Evolutionary conservation across 2,888 invertebrate species (phyloP).

Genomic region (Drosophila pullipes): DNA sequence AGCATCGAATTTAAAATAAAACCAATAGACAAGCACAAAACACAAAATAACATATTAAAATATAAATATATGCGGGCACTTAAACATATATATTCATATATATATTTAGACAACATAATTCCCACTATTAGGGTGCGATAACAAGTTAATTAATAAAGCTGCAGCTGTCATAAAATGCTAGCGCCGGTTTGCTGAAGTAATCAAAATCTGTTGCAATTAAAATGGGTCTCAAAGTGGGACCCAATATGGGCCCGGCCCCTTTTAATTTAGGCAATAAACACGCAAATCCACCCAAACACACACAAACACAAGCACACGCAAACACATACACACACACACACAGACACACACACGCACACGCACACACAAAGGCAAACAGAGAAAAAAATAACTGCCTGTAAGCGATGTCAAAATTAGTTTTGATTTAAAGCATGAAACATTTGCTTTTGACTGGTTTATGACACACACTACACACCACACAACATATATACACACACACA

Average conservation of each 20-base stretch:
- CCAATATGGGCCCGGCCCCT: background rate
- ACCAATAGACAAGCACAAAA: background rate
- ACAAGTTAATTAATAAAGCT: slow-evolving; percentile 13
- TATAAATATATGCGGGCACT: background rate
- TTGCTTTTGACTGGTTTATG: slow-evolving; percentile 40
- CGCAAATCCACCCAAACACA: background rate
- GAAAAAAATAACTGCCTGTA: slow-evolving; percentile 13
- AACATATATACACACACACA: background rate
- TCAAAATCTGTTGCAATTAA: slow-evolving; percentile 17
- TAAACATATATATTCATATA: background rate
- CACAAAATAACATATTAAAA: background rate
- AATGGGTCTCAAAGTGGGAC: background rate
- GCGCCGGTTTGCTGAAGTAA: slow-evolving; percentile 4
- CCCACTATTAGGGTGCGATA: background rate
- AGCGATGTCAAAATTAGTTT: slow-evolving; percentile 25
- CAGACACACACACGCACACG: background rate
- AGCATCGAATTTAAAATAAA: background rate
- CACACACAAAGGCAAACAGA: background rate
- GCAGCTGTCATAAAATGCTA: slow-evolving; percentile 10
- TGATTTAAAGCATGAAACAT: slow-evolving; percentile 38
- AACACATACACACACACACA: background rate
- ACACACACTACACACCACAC: slow-evolving; percentile 3
- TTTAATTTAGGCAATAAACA: background rate
- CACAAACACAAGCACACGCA: background rate
- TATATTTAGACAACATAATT: background rate